These are phyloP conservation scores for Stegostoma tigrinum DNA, from an alignment of 2,113 vertebrate species.

Conservation along the genomic window DNA sequence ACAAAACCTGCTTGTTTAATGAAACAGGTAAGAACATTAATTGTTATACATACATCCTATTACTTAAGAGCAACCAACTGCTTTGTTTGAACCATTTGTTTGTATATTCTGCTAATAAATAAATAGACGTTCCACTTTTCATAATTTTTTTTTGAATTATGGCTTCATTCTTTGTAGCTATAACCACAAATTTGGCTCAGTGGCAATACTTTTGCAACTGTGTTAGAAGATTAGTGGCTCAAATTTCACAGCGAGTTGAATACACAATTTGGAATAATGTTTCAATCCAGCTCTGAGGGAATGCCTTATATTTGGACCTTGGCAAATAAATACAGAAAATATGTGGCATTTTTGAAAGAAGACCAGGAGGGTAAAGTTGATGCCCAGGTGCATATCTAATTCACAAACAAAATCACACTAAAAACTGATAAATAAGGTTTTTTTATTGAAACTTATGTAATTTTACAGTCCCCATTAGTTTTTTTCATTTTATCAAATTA, in stretches of 20 bases:
- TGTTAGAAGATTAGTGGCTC: background rate
- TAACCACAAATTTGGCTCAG: background rate
- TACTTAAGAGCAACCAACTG: background rate
- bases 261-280: background rate
- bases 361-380: background rate
- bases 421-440: background rate
- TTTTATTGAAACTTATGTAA: background rate
- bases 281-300: background rate
- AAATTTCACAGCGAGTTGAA: background rate
- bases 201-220: background rate
- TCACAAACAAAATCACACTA: background rate
- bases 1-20: constrained; percentile 73
- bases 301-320: background rate
- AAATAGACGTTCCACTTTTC: background rate
- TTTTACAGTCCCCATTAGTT: background rate
- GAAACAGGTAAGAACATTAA: constrained; percentile 22
- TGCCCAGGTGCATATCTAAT: background rate
- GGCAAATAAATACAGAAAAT: background rate
- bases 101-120: background rate
- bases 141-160: background rate
- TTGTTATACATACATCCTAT: background rate
- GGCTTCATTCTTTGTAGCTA: background rate
- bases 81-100: constrained; percentile 1
- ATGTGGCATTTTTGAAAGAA: background rate
- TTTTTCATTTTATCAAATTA: background rate